These are phyloP conservation scores for Orthonevra nobilis DNA, from an alignment of 2,888 invertebrate genomes.

Conservation along the genomic window DNA sequence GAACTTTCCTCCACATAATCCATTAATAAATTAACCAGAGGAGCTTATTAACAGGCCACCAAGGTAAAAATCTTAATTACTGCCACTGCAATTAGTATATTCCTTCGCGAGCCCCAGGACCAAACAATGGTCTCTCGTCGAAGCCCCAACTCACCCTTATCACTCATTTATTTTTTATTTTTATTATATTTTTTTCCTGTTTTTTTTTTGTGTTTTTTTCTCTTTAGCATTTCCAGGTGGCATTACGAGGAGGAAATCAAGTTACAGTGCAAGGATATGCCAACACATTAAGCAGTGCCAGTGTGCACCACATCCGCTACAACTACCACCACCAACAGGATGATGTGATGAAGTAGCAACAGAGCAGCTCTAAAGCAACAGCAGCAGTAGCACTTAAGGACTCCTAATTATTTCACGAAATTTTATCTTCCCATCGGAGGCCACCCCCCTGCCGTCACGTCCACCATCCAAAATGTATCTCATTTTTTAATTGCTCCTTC, in stretches of 20 bases:
- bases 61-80: constrained; percentile 71
- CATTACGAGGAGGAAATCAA: constrained; percentile 62
- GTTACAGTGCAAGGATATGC: constrained; percentile 67
- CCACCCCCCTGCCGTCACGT: constrained; percentile 8
- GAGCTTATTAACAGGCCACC: constrained; percentile 69
- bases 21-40: constrained; percentile 71
- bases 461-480: constrained; percentile 48
- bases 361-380: constrained; percentile 10
- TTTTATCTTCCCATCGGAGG: constrained; percentile 35
- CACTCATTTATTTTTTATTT: constrained; percentile 52
- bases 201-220: neutral
- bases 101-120: constrained; percentile 56
- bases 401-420: constrained; percentile 70
- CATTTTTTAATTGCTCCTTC: constrained; percentile 68
- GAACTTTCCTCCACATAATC: constrained; percentile 48
- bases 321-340: constrained; percentile 1
- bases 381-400: constrained; percentile 63
- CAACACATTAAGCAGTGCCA: constrained; percentile 55
- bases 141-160: constrained; percentile 45
- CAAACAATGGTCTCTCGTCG: constrained; percentile 59
- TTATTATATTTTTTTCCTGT: too few relatives aligned
- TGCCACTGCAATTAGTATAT: constrained; percentile 67
- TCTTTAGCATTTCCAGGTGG: constrained; percentile 56
- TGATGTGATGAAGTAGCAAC: constrained; percentile 25
- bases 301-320: constrained; percentile 54